A percentile compares a stretch with the other conserved stretches of the same genome.
Conservation (phyloP, 2,113 vertebrate species). For the Sylvia atricapilla region DNA sequence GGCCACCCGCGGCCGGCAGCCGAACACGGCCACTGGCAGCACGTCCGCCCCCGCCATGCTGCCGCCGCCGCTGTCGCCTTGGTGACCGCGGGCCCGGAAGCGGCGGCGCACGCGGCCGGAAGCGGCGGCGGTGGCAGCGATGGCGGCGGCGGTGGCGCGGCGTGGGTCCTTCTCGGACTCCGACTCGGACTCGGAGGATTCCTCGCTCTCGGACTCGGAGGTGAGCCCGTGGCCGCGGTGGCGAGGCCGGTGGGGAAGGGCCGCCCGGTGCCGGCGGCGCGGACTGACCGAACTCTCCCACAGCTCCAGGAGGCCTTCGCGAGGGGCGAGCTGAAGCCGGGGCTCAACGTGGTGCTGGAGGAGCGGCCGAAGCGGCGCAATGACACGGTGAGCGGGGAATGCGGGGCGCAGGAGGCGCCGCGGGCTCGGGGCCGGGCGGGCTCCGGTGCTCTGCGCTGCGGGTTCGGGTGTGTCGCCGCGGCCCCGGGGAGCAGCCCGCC, state of each 20-base stretch:
- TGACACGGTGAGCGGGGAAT: slow-evolving; percentile 78
- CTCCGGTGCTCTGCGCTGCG: fast-evolving
- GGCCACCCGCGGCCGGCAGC: slow-evolving; percentile 76
- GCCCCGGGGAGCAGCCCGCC: not conserved
- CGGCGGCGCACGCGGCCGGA: not conserved
- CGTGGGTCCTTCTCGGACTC: fast-evolving
- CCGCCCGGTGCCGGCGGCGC: not conserved
- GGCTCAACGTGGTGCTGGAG: slow-evolving; percentile 86
- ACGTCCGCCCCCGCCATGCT: slow-evolving; percentile 62
- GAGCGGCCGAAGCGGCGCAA: slow-evolving; percentile 76
- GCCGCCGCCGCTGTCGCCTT: not conserved
- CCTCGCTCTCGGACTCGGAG: slow-evolving; percentile 40
- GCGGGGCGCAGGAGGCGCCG: not conserved
- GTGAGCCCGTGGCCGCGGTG: not conserved
- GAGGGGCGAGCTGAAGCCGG: slow-evolving; percentile 85
- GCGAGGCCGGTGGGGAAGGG: not conserved
- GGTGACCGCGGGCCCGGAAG: slow-evolving; percentile 8
- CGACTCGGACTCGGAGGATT: not conserved
- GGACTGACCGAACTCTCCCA: not conserved
- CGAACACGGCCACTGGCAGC: slow-evolving; percentile 79
- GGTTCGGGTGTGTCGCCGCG: fast-evolving
- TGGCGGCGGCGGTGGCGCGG: not conserved
- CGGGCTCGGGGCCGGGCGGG: not conserved
- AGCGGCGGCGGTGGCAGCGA: not conserved
- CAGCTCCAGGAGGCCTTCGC: slow-evolving; percentile 91